phyloP scores from a whole-genome alignment of 2,113 vertebrate species.

The Mustela nigripes region DNA sequence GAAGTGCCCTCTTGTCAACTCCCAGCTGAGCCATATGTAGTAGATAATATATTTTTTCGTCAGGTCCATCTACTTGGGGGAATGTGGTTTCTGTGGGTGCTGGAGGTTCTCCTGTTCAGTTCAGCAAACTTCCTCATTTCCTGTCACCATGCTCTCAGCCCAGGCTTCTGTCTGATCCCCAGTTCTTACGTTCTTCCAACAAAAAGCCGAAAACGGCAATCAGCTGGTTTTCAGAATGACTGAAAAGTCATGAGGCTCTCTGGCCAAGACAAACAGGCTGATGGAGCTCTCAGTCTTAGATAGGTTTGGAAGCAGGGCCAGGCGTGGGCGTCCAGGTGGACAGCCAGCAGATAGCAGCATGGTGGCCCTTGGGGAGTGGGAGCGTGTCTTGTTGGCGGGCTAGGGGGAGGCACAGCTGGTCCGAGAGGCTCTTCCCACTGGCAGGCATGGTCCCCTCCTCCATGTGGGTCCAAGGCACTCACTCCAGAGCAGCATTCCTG shows the following conservation, averaged over 20 bases:
- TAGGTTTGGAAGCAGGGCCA: background rate
- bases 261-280: background rate
- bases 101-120: background rate
- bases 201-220: background rate
- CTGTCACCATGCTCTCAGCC: background rate
- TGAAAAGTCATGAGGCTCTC: accelerated
- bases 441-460: background rate
- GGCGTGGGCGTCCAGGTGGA: accelerated
- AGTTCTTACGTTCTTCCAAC: background rate
- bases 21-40: accelerated
- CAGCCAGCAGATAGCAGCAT: accelerated
- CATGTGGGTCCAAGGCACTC: background rate
- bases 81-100: background rate
- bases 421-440: accelerated
- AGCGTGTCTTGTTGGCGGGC: accelerated
- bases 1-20: accelerated
- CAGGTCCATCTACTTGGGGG: background rate
- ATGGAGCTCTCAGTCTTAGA: background rate
- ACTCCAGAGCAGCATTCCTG: background rate
- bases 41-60: accelerated
- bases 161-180: background rate
- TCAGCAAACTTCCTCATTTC: background rate
- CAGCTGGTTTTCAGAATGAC: background rate
- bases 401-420: background rate
- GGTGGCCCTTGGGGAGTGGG: accelerated